A percentile compares a stretch with the other conserved stretches of the same genome.
These are phyloP conservation scores for Nomada flava DNA, from an alignment of 2,888 invertebrate species.

Conservation along the genomic window DNA sequence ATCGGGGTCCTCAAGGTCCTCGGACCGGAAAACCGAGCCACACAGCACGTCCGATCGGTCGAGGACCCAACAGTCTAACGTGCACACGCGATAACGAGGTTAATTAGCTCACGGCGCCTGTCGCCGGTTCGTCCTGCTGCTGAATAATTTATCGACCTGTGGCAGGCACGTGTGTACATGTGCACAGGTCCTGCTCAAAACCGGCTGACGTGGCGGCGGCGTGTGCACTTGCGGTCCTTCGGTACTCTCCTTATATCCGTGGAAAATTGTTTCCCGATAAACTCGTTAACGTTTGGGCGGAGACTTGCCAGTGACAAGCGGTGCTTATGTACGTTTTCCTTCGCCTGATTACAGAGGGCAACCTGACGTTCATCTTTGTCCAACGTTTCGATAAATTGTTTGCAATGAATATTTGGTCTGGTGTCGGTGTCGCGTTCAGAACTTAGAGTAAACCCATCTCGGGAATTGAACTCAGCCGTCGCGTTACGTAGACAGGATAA, in stretches of 20 bases:
- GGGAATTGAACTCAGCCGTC: too few species aligned
- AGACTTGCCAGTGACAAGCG: neutral
- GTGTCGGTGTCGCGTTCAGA: neutral
- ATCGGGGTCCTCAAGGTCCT: neutral
- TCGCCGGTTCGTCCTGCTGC: slow-evolving; percentile 60
- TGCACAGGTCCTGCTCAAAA: slow-evolving; percentile 3
- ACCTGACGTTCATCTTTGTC: slow-evolving; percentile 17
- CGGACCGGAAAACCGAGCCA: slow-evolving; percentile 17
- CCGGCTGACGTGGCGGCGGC: slow-evolving; percentile 1
- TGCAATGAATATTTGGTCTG: neutral
- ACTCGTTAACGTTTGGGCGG: slow-evolving; percentile 40
- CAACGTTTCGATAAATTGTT: slow-evolving; percentile 20
- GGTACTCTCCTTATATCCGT: slow-evolving; percentile 31
- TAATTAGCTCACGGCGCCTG: slow-evolving; percentile 65
- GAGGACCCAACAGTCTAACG: slow-evolving; percentile 26
- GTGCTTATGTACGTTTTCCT: neutral
- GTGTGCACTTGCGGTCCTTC: neutral
- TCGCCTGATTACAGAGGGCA: slow-evolving; percentile 13
- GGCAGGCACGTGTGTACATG: slow-evolving; percentile 56
- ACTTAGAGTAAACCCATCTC: neutral
- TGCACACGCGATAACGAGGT: slow-evolving; percentile 65
- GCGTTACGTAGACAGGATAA: neutral
- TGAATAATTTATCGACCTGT: slow-evolving; percentile 66
- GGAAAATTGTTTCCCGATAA: slow-evolving; percentile 56
- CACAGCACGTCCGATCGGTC: slow-evolving; percentile 37